Evolutionary conservation across 2,888 invertebrate species (phyloP).

Genomic region (Limenitis camilla): DNA sequence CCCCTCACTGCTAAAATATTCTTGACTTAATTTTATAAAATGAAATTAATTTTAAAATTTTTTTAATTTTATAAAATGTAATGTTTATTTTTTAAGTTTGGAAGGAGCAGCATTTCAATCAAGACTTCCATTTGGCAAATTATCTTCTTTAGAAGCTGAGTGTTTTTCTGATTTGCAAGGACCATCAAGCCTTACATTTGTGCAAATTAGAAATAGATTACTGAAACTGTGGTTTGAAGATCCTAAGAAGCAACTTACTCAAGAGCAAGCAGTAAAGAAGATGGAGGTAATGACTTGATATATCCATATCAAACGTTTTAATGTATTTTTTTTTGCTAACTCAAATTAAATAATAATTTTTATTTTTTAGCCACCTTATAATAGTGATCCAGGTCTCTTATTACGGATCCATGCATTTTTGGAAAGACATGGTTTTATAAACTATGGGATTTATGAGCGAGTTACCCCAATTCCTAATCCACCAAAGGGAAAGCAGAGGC

Average conservation of each 20-base stretch:
- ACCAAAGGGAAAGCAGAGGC: slow-evolving; percentile 75
- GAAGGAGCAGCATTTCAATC: slow-evolving; percentile 97
- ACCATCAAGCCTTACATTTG: slow-evolving; percentile 88
- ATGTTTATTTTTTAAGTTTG: slow-evolving; percentile 55
- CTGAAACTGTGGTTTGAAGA: slow-evolving; percentile 97
- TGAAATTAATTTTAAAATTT: too few species aligned
- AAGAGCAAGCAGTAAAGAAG: slow-evolving; percentile 85
- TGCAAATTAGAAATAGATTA: slow-evolving; percentile 92
- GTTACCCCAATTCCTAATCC: slow-evolving; percentile 79
- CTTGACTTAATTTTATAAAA: too few species aligned
- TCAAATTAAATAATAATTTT: not conserved
- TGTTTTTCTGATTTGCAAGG: slow-evolving; percentile 94
- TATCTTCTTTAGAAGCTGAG: slow-evolving; percentile 94
- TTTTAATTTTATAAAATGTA: too few species aligned
- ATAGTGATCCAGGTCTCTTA: slow-evolving; percentile 90
- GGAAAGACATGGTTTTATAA: slow-evolving; percentile 96
- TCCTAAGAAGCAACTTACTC: slow-evolving; percentile 91
- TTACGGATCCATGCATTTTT: slow-evolving; percentile 91
- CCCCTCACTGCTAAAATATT: too few species aligned
- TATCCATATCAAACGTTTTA: not conserved
- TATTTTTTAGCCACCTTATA: slow-evolving; percentile 83
- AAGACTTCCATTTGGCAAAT: slow-evolving; percentile 93
- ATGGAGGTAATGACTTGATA: slow-evolving; percentile 73
- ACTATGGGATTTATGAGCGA: slow-evolving; percentile 96
- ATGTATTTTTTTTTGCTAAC: not conserved